Evolutionary conservation across 2,797 vertebrate genomes (phyloP), one percentile per base, ranked within the genome.

Genomic region (Crax fasciolata): DNA sequence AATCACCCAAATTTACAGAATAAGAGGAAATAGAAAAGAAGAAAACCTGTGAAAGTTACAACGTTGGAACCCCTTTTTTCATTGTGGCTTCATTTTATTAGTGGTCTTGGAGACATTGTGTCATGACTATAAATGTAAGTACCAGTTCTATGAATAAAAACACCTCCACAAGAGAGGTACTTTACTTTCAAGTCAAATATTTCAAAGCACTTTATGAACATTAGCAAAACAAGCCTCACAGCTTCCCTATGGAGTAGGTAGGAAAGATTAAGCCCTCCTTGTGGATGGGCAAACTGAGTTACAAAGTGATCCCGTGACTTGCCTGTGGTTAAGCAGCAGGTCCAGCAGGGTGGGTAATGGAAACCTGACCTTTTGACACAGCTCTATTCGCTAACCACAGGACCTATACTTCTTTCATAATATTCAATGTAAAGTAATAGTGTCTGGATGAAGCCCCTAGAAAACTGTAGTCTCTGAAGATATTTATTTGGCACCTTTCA

Each of bases 341-440:
- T 93, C 61, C 51, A 66, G 61, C 25, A 65, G 59, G 13, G 32
- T 23, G 18, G 48, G 48, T 43, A 63, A 11, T 6, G 44, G 79
- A 79, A 21, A 39, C 55, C 71, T 92, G 83, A 77, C 61, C 71
- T 76, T 52, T 62, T 85, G 82, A 52, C 54, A 73, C 58, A 73
- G 30, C 24, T 76, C 55, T 35, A 0, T 18, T 75, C 83, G 73
- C 80, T 58, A 19, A 39, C 16, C 46, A 73, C n/a, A 71, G 74
- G 16, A 82, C 30, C 46, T 25, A 23, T 8, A 3, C 52, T 51
- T 58, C 58, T 87, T 41, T 48, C 48, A 0, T 35, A 61, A 6
- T 0, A 32, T 39, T 4, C 2, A 0, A 1, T 23, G 55, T 30
- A 63, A 84, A 66, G 17, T 41, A n/a, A 41, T 3, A 39, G 41